Percentiles rank a stretch among this genome's conserved stretches.
Evolutionary conservation across 2,888 invertebrate genomes (phyloP).

Genomic region (Anorthoa munda): DNA sequence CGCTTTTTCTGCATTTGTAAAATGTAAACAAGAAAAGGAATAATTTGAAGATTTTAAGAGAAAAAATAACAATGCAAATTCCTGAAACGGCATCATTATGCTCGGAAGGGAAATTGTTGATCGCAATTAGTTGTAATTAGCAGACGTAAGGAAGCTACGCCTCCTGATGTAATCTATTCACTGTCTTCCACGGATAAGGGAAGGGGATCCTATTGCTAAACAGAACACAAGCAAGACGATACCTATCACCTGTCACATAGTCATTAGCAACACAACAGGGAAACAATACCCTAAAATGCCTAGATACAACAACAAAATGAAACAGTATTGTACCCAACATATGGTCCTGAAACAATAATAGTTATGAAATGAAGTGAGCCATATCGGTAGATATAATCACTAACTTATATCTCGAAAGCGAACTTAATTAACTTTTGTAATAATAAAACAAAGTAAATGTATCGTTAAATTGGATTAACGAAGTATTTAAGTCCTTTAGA

Average conservation of each 20-base stretch:
- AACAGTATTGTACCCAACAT: slow-evolving; percentile 47
- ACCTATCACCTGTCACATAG: not conserved
- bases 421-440: slow-evolving; percentile 82
- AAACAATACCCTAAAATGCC: slow-evolving; percentile 24
- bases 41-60: slow-evolving; percentile 11
- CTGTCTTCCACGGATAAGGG: not conserved
- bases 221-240: not conserved
- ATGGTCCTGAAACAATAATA: slow-evolving; percentile 49
- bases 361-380: slow-evolving; percentile 43
- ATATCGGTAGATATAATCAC: slow-evolving; percentile 59
- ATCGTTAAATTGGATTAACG: slow-evolving; percentile 74
- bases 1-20: slow-evolving; percentile 26
- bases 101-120: slow-evolving; percentile 11
- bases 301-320: slow-evolving; percentile 43
- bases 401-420: slow-evolving; percentile 69
- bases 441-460: slow-evolving; percentile 75
- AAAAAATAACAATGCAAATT: slow-evolving; percentile 13
- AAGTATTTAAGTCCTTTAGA: slow-evolving; percentile 55
- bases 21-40: slow-evolving; percentile 39
- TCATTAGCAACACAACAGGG: not conserved
- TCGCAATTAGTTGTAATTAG: slow-evolving; percentile 31
- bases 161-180: not conserved
- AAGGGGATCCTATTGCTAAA: not conserved
- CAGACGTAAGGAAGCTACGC: slow-evolving; percentile 5
- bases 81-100: slow-evolving; percentile 9